A percentile compares a stretch with the other conserved stretches of the same genome.
These are phyloP conservation scores for Galagoides demidoff DNA, from an alignment of 2,797 vertebrate species.

Conservation along the genomic window DNA sequence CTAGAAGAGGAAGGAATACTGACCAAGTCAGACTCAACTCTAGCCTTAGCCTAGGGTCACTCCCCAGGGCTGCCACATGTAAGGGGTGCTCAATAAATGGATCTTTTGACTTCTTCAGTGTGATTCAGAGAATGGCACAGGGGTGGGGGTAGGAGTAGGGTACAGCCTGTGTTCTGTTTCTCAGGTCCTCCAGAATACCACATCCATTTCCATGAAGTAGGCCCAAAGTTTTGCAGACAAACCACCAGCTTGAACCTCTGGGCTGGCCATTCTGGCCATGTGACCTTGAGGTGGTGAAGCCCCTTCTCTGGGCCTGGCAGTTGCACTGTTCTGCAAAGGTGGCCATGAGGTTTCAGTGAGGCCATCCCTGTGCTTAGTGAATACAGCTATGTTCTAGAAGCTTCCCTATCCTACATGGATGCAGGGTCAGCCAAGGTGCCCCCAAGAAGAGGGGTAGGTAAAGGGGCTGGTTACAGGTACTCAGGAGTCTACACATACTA, in stretches of 20 bases:
- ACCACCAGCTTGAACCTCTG: not conserved
- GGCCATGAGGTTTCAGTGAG: not conserved
- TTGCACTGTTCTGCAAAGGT: not conserved
- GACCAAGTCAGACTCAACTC: not conserved
- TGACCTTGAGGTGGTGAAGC: not conserved
- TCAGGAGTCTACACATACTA: not conserved
- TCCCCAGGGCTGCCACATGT: accelerated
- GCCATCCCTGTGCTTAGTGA: not conserved
- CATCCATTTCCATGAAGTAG: accelerated
- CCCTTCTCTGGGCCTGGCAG: not conserved
- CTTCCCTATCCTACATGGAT: not conserved
- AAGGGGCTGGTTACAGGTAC: not conserved
- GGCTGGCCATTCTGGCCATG: not conserved
- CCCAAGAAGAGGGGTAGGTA: not conserved
- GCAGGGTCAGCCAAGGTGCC: no score
- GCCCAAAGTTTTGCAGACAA: not conserved
- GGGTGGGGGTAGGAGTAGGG: not conserved
- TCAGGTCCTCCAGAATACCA: not conserved
- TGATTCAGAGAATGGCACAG: accelerated
- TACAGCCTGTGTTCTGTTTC: not conserved
- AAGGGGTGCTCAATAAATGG: slow-evolving; percentile 40
- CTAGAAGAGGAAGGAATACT: not conserved
- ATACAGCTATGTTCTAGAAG: not conserved
- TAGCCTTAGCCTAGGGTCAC: not conserved
- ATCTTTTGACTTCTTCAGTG: not conserved